phyloP scores from a whole-genome alignment of 2,888 invertebrate genomes.

The Sarcophaga rosellei region DNA sequence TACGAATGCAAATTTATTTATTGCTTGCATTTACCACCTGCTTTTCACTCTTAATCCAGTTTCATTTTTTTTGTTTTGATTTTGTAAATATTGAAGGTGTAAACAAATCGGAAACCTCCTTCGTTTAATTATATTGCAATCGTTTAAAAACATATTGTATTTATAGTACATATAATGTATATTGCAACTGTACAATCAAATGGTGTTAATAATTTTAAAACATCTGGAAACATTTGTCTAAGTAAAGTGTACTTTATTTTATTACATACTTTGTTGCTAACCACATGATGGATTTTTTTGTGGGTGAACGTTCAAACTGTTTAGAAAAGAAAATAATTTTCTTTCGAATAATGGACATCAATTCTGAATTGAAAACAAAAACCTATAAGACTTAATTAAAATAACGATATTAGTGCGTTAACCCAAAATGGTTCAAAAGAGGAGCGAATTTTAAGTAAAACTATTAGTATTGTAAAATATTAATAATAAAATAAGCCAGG shows the following conservation, averaged over 20 bases:
- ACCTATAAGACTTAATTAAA: too few species aligned
- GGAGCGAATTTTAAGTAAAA: too few species aligned
- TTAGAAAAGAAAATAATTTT: too few species aligned
- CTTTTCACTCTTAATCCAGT: not conserved
- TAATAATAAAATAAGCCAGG: too few species aligned
- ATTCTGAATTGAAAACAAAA: too few species aligned
- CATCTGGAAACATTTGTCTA: too few species aligned
- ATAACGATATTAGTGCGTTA: too few species aligned
- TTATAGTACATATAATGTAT: not conserved
- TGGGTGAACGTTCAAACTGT: slow-evolving; percentile 23
- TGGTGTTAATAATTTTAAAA: not conserved
- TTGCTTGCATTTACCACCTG: slow-evolving; percentile 36
- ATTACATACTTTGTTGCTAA: not conserved
- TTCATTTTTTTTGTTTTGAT: not conserved
- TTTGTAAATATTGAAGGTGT: slow-evolving; percentile 15
- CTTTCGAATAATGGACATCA: too few species aligned
- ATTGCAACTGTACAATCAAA: not conserved
- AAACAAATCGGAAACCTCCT: slow-evolving; percentile 25
- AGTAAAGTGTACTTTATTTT: not conserved
- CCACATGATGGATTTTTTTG: slow-evolving; percentile 38
- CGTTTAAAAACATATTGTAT: slow-evolving; percentile 1
- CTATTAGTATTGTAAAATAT: too few species aligned
- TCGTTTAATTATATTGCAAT: slow-evolving; percentile 20
- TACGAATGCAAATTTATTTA: slow-evolving; percentile 42
- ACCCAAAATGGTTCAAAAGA: too few species aligned